Conservation (phyloP, 2,797 vertebrate genomes). For the Crocidura indochinensis region DNA sequence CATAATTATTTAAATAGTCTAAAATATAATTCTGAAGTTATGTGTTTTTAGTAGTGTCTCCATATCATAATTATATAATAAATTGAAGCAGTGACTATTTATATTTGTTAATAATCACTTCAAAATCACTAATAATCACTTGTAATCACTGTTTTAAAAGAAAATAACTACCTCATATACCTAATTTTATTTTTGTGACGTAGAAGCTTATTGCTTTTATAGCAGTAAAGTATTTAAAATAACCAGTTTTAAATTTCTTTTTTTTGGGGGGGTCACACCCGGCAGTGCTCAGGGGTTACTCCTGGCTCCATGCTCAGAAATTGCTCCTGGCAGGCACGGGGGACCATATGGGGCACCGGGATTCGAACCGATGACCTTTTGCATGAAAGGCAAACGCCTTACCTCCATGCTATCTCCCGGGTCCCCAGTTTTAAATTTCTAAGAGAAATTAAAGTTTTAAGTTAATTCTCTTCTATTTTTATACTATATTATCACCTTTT, state of each 20-base stretch:
- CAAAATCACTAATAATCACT: slow-evolving; percentile 42
- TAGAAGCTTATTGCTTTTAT: slow-evolving; percentile 47
- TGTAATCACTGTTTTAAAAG: slow-evolving; percentile 58
- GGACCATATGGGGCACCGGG: no score
- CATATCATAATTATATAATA: slow-evolving; percentile 66
- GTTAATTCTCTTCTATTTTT: slow-evolving; percentile 58
- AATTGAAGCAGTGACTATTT: slow-evolving; percentile 40
- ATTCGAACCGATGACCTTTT: no score
- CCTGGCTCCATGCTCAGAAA: no score
- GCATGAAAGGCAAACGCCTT: no score
- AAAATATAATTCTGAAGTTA: slow-evolving; percentile 47
- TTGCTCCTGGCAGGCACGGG: no score
- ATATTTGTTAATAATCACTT: slow-evolving; percentile 50
- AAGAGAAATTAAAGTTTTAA: slow-evolving; percentile 13
- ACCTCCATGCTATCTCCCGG: no score
- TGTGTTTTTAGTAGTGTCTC: slow-evolving; percentile 56
- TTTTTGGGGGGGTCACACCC: no score
- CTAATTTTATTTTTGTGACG: slow-evolving; percentile 53
- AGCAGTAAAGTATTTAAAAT: slow-evolving; percentile 55
- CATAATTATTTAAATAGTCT: slow-evolving; percentile 65
- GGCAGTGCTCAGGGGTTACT: no score
- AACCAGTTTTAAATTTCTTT: slow-evolving; percentile 57
- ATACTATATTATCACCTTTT: slow-evolving; percentile 37
- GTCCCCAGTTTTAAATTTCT: slow-evolving; percentile 64
- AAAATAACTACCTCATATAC: slow-evolving; percentile 25